Base-by-base conservation (phyloP, 2,113 vertebrate species). In the Sphyrna mokarran region DNA sequence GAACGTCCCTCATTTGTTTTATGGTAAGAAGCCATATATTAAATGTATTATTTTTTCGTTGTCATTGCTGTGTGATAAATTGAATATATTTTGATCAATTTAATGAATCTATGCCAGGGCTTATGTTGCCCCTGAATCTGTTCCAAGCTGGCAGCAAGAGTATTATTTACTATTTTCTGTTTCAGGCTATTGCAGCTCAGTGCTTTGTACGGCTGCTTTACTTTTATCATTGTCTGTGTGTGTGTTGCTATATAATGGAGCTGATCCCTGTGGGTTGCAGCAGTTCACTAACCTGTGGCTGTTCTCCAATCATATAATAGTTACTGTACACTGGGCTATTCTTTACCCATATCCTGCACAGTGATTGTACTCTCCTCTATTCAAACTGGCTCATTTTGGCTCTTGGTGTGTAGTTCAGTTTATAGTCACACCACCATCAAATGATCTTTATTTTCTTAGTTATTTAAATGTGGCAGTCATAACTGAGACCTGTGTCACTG, bases 231-330 rank as follows among this genome's bases (percentile, higher is more conserved):
- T 91, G 33, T 63, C 89, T 63, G 3, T 63, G 54, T 33, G 58
- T 63, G 89, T 58, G 63, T 61, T 9, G 26, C 89, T n/a, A 18
- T 54, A 23, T 43, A 86, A 86, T 48, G 54, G 37, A 54, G 18
- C 43, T 40, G 43, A 23, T 86, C 85, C 48, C 85, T 48, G 18
- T 20, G 85, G 85, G 43, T 86, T 86, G 22, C 43, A 23, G 43
- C 85, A 86, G 43, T 22, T 86, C 85, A 86, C 85, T 86, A 86
- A 86, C 85, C 37, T 83, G 80, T 83, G 37, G n/a, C 37, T 83
- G 80, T 83, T 16, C 80, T 86, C 40, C 80, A 40, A 40, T 85
- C 80, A 40, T 83, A n/a, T 16, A 80, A 80, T 83, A 40, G 37
- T 83, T 83, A 83, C 16, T 37, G 78, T 83, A 40, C 20, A 37